A percentile compares a stretch with the other conserved stretches of the same genome.
These are phyloP conservation scores for Thaumetopoea pityocampa DNA, from an alignment of 1,140 invertebrate genomes.

Conservation along the genomic window DNA sequence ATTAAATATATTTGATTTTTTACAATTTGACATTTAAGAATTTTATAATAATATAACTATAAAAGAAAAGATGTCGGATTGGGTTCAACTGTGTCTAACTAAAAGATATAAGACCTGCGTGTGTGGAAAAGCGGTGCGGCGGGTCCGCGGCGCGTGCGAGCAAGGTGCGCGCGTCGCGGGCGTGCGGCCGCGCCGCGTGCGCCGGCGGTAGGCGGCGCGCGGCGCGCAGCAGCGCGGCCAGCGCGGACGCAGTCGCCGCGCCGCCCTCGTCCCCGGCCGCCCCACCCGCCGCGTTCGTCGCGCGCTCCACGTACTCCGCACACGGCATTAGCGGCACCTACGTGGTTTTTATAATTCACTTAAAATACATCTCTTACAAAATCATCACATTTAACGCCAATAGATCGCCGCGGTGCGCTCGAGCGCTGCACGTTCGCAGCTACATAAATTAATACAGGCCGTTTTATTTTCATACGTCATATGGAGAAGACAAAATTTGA, in stretches of 20 bases:
- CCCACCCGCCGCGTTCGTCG: background rate
- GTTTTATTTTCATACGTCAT: too few species aligned
- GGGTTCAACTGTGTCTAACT: too few species aligned
- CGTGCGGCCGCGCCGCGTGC: conserved; percentile 5
- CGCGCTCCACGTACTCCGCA: background rate
- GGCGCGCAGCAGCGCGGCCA: conserved; percentile 7
- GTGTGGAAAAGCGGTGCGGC: conserved; percentile 17
- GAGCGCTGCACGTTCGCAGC: conserved; percentile 40
- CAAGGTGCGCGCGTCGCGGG: background rate
- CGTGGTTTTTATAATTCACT: too few species aligned
- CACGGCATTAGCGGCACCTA: conserved; percentile 24
- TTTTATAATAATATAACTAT: too few species aligned
- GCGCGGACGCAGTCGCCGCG: background rate
- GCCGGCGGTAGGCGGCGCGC: conserved; percentile 16
- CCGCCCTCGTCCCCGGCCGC: conserved; percentile 6
- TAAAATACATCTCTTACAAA: too few species aligned
- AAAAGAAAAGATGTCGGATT: too few species aligned
- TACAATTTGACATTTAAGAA: too few species aligned
- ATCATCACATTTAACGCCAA: too few species aligned
- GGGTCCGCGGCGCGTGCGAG: conserved; percentile 11
- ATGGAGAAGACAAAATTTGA: too few species aligned
- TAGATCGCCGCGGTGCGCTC: conserved; percentile 30
- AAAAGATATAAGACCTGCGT: too few species aligned
- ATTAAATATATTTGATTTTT: too few species aligned
- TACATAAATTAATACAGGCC: too few species aligned